Evolutionary conservation across 2,113 vertebrate species (phyloP), one percentile per base, ranked within the genome.

Genomic region (Pungitius pungitius): DNA sequence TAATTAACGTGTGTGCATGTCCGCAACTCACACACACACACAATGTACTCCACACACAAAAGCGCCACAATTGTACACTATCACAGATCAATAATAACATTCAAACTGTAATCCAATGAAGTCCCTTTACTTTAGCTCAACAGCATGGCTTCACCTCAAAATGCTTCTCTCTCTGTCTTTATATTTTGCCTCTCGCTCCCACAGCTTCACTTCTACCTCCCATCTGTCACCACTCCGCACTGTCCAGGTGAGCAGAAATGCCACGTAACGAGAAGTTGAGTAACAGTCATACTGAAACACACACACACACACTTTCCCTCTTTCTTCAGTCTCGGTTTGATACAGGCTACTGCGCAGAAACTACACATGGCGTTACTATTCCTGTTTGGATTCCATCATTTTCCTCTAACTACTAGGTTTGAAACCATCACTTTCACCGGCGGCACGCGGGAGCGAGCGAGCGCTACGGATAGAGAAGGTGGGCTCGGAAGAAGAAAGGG

Each of bases 371-470:
- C 80, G 85, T 84, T 84, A 82, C 76, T 77, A 68, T 51, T 55
- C 49, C 68, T 84, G 84, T 86, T 80, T 72, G 80, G 77, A 88
- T 85, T 69, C 81, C 86, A 86, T 90, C 76, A 88, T 91, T 89
- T 87, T 79, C 72, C 68, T 75, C 81, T 64, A 69, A 87, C 88
- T 81, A 59, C 68, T 61, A 55, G 73, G 79, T 78, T 84, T 82
- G 75, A 52, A 82, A 78, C 77, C 68, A 89, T 87, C 84, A 89
- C 83, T 89, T 87, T 87, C 64, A 79, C 76, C 68, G 57, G 69
- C 78, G 81, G 76, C 58, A 75, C 45, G 30, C 22, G 4, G 20
- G 61, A 39, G 59, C 8, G 33, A 62, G 52, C 49, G 35, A 35
- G 54, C 24, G 27, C 57, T 61, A 24, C 24, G 30, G 15, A 26